Evolutionary conservation across 2,797 vertebrate genomes (phyloP).

Genomic region (Eospalax fontanierii): DNA sequence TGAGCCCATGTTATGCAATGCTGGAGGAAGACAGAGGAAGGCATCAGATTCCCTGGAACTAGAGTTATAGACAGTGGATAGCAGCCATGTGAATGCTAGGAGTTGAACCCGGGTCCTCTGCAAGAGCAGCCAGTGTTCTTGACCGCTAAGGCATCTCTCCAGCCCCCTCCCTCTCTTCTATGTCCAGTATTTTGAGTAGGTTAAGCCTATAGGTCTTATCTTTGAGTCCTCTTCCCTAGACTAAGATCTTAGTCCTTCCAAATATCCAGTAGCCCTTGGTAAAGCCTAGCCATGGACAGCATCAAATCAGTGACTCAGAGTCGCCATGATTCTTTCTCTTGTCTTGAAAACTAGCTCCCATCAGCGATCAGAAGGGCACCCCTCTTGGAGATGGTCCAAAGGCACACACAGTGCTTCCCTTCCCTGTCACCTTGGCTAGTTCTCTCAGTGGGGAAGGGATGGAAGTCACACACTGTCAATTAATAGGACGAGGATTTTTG

Average conservation of each 20-base stretch:
- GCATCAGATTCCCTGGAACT: too few species aligned
- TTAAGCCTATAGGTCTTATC: background rate
- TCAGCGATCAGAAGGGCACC: background rate
- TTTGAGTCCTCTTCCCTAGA: background rate
- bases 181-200: background rate
- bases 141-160: too few species aligned
- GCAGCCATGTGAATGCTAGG: too few species aligned
- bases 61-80: too few species aligned
- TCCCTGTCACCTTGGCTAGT: background rate
- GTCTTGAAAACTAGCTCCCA: background rate
- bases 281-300: background rate
- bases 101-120: too few species aligned
- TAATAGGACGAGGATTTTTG: background rate
- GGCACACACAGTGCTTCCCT: background rate
- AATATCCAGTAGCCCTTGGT: background rate
- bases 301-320: background rate
- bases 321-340: slow-evolving; percentile 19
- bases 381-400: background rate
- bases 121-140: too few species aligned
- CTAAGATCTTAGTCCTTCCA: slow-evolving; percentile 35
- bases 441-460: background rate
- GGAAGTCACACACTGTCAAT: background rate
- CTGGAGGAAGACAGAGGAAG: too few species aligned
- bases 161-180: background rate
- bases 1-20: too few species aligned